Evolutionary conservation across 2,888 invertebrate species (phyloP).

Genomic region (Pediacus dermestoides): DNA sequence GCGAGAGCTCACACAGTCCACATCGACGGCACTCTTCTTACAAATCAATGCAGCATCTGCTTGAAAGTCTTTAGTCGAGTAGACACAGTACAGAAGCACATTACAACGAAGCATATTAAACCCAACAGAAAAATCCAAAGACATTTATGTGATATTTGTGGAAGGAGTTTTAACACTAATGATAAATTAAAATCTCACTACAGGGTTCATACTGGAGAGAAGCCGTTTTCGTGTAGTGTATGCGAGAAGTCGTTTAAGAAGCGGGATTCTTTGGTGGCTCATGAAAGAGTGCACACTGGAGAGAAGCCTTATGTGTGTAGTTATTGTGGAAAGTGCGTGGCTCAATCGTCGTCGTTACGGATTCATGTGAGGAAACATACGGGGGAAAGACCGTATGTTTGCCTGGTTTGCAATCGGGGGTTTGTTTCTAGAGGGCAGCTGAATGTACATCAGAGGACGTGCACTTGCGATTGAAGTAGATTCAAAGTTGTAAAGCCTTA

Average conservation of each 20-base stretch:
- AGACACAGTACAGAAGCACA: constrained; percentile 50
- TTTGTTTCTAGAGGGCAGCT: constrained; percentile 60
- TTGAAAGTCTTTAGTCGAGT: constrained; percentile 37
- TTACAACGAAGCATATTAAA: constrained; percentile 37
- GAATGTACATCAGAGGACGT: constrained; percentile 57
- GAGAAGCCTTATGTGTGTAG: constrained; percentile 61
- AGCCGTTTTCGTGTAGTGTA: constrained; percentile 40
- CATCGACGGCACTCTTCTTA: constrained; percentile 47
- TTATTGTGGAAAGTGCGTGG: constrained; percentile 61
- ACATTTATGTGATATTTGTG: constrained; percentile 43
- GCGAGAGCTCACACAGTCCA: constrained; percentile 39
- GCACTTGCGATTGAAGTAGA: too few species aligned
- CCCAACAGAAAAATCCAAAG: constrained; percentile 34
- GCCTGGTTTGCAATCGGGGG: constrained; percentile 56
- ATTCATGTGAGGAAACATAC: constrained; percentile 61
- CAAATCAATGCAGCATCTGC: constrained; percentile 43
- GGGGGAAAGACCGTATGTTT: constrained; percentile 58
- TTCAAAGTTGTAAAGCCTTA: too few species aligned
- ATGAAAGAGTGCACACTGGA: constrained; percentile 60
- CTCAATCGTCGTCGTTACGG: constrained; percentile 58
- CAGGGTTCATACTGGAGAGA: constrained; percentile 42
- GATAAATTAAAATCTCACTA: constrained; percentile 42
- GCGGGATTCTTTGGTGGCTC: constrained; percentile 53
- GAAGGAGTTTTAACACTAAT: constrained; percentile 40
- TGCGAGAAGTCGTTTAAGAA: constrained; percentile 45